Percentiles rank a stretch among this genome's conserved stretches.
Conservation (phyloP, 2,888 invertebrate species). For the Synanthedon myopaeformis region DNA sequence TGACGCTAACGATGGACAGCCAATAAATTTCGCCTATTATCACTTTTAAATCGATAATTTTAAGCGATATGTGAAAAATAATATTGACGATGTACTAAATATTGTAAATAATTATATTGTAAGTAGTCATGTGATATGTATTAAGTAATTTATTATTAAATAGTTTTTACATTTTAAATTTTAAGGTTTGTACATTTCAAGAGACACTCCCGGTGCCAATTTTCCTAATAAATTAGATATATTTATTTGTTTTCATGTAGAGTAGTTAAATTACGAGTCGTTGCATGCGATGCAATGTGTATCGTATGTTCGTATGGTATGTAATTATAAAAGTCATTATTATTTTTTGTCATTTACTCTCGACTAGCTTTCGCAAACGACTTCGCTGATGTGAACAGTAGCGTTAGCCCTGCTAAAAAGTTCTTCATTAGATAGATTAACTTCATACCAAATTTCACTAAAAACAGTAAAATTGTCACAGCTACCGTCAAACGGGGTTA, state of each 20-base stretch:
- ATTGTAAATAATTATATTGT: constrained; percentile 34
- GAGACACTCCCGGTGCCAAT: constrained; percentile 43
- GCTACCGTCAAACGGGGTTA: too few relatives aligned
- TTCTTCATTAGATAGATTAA: too few relatives aligned
- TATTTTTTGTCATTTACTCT: too few relatives aligned
- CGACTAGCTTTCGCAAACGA: too few relatives aligned
- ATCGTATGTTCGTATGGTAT: too few relatives aligned
- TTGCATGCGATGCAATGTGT: too few relatives aligned
- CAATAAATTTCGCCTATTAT: constrained; percentile 62
- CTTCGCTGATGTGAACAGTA: too few relatives aligned
- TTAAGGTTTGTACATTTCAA: constrained; percentile 8
- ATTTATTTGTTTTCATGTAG: neutral
- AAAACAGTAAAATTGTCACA: too few relatives aligned
- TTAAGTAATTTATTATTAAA: constrained; percentile 54
- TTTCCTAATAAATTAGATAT: constrained; percentile 22
- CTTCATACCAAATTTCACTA: too few relatives aligned
- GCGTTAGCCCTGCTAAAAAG: too few relatives aligned
- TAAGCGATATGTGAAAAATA: neutral
- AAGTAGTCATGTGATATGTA: constrained; percentile 51
- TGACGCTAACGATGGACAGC: constrained; percentile 30
- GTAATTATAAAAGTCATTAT: too few relatives aligned
- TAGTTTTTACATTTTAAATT: constrained; percentile 34
- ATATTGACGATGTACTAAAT: constrained; percentile 2
- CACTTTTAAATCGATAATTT: constrained; percentile 34
- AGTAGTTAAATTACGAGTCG: too few relatives aligned